Evolutionary conservation across 2,888 invertebrate genomes (phyloP).

Genomic region (Strigamia maritima): DNA sequence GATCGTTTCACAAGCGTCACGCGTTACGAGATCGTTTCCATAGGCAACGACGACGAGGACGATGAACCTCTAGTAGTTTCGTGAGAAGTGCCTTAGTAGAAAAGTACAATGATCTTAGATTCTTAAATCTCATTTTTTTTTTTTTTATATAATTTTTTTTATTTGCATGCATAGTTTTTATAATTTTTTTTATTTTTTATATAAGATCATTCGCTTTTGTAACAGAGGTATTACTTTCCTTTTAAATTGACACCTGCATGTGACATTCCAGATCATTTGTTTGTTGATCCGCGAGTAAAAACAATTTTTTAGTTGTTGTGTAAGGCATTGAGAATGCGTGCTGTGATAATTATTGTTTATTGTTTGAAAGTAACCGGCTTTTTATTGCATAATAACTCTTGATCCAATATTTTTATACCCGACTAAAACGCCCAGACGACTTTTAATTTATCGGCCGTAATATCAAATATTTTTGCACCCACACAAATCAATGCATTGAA

Average conservation of each 20-base stretch:
- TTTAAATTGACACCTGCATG: background rate
- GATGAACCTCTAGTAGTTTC: constrained; percentile 28
- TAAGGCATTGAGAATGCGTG: background rate
- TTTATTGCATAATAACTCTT: background rate
- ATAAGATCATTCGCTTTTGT: background rate
- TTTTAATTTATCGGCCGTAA: background rate
- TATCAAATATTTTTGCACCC: background rate
- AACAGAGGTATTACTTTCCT: background rate
- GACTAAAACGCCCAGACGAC: background rate
- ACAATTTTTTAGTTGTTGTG: too few species aligned
- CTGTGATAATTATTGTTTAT: background rate
- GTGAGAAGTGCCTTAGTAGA: background rate
- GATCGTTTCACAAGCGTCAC: background rate
- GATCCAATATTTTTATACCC: background rate
- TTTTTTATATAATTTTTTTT: background rate
- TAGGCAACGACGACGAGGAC: constrained; percentile 31
- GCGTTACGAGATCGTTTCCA: background rate
- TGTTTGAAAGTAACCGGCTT: too few species aligned
- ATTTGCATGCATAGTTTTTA: background rate
- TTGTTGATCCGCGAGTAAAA: too few species aligned
- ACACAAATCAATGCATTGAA: background rate
- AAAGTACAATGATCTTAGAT: background rate
- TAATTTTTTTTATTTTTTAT: background rate
- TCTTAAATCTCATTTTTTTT: background rate
- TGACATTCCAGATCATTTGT: too few species aligned